phyloP scores from a whole-genome alignment of 2,888 invertebrate genomes.

The Agapostemon virescens region DNA sequence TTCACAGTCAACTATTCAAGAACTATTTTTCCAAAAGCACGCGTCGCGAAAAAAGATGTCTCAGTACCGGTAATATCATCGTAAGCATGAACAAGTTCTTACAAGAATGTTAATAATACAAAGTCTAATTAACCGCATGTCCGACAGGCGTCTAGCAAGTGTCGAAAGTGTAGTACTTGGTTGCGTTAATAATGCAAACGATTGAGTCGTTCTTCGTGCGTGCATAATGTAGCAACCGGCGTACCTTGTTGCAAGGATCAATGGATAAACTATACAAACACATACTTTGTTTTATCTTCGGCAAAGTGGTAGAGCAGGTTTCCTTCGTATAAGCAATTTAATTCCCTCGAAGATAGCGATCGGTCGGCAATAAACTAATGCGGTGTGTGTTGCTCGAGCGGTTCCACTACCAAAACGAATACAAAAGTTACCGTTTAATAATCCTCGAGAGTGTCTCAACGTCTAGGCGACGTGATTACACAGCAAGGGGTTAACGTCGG shows the following conservation, averaged over 20 bases:
- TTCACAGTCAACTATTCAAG: no score
- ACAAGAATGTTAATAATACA: background rate
- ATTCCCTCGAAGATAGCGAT: background rate
- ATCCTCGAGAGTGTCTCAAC: slow-evolving; percentile 1
- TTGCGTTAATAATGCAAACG: background rate
- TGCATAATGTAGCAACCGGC: background rate
- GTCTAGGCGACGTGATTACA: slow-evolving; percentile 8
- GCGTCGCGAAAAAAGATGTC: background rate
- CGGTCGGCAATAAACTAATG: background rate
- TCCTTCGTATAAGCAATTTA: background rate
- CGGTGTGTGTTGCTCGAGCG: background rate
- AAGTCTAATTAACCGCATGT: background rate
- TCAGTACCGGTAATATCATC: background rate
- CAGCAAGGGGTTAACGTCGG: slow-evolving; percentile 11
- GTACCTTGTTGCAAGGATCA: background rate
- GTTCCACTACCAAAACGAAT: background rate
- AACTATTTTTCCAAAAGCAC: no score
- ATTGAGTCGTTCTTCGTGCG: background rate
- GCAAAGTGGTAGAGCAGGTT: background rate
- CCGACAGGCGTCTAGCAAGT: background rate
- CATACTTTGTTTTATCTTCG: background rate
- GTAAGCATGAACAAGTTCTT: background rate
- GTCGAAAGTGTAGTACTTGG: background rate
- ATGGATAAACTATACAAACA: background rate
- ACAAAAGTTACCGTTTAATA: slow-evolving; percentile 14